A percentile compares a stretch with the other conserved stretches of the same genome.
Conservation (phyloP, 2,113 vertebrate genomes). For the Pteropus alecto region DNA sequence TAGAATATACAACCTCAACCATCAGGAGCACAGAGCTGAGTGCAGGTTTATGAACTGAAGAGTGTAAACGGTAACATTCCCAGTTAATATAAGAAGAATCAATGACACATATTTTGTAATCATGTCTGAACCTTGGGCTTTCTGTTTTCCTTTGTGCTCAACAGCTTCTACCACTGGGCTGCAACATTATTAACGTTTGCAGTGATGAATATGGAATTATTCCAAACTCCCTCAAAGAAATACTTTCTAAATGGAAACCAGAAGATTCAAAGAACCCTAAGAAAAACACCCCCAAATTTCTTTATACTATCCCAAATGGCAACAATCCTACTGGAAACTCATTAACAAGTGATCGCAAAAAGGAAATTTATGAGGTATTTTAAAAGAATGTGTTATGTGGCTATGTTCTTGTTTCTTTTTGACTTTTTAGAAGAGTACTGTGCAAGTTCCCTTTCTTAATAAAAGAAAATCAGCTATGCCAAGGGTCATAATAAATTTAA, state of each 20-base stretch:
- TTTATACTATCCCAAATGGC: slow-evolving; percentile 96
- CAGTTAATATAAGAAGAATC: neutral
- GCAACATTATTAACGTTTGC: slow-evolving; percentile 90
- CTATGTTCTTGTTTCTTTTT: neutral
- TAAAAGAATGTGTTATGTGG: neutral
- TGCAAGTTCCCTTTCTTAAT: neutral
- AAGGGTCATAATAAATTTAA: neutral
- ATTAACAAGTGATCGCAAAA: slow-evolving; percentile 89
- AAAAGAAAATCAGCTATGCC: neutral
- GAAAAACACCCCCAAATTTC: slow-evolving; percentile 85
- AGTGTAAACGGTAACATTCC: neutral
- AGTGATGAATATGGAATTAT: slow-evolving; percentile 94
- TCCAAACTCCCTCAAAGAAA: slow-evolving; percentile 86
- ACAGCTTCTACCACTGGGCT: slow-evolving; percentile 92
- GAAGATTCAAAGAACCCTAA: slow-evolving; percentile 82
- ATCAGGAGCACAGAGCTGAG: neutral
- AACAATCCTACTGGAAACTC: slow-evolving; percentile 95
- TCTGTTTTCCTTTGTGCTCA: slow-evolving; percentile 25
- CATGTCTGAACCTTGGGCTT: neutral
- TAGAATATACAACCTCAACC: neutral
- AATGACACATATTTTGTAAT: neutral
- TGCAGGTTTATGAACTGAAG: neutral
- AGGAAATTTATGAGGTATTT: slow-evolving; percentile 91
- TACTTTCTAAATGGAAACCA: slow-evolving; percentile 90
- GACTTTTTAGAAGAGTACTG: neutral